Evolutionary conservation across 2,888 invertebrate species (phyloP), one percentile per base, ranked within the genome.

Genomic region (Erebia aethiops): DNA sequence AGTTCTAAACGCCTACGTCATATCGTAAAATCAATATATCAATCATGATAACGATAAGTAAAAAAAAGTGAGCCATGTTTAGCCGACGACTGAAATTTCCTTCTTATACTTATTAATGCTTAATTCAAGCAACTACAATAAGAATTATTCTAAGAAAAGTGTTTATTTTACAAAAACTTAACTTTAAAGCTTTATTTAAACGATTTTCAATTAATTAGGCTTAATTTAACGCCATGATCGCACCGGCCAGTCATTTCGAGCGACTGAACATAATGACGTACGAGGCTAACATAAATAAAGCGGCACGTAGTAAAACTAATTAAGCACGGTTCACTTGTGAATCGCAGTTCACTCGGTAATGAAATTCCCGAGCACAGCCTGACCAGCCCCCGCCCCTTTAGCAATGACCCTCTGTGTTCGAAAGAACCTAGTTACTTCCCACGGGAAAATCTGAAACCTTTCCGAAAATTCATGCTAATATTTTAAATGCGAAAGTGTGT

Each of bases 321-420:
- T 86, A 87, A 81, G 81, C 67, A 80, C 81, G 82, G 82, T 82
- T 82, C 83, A 81, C 74, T 79, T 75, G 80, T 79, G 80, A 79
- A 82, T 81, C 77, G 78, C 78, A 83, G 82, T 84, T 83, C 72
- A 80, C 76, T 80, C 75, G 70, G 76, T 87, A 87, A 85, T 87
- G 84, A 85, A 87, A 86, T 87, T 84, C 85, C 81, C 79, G 75
- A 78, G 77, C 77, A 54, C 58, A 49, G 46, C 41, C 61, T 67
- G 67, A 65, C 51, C 63, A 14, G 26, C n/a, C 52, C 64, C 61
- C 65, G 66, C 58, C 2, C 61, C 46, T 18, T 21, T 21, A 14
- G 61, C 46, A 46, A 18, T 14, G 14, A 14, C 1, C 41, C 21
- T 14, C 16, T 62, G 16, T 26, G 26, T 26, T 0, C 1, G 26